These are phyloP conservation scores for Meriones unguiculatus DNA, from an alignment of 2,113 vertebrate genomes.

Conservation along the genomic window DNA sequence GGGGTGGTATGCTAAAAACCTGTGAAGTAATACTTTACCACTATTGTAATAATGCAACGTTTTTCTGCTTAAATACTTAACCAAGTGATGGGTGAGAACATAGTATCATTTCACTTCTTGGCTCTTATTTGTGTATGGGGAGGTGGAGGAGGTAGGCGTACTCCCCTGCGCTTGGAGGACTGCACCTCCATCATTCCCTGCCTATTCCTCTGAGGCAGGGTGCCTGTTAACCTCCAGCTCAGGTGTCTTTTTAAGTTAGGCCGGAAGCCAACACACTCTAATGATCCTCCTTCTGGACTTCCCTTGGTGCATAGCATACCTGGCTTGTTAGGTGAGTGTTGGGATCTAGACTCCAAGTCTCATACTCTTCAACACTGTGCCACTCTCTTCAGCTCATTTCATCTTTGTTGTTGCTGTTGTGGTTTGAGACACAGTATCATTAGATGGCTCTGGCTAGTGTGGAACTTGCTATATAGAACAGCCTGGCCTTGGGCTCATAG, in stretches of 20 bases:
- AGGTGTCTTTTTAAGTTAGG: not conserved
- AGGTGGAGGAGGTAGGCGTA: not conserved
- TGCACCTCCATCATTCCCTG: not conserved
- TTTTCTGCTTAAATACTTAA: not conserved
- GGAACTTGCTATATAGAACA: not conserved
- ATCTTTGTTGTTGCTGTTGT: not conserved
- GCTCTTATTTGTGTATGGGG: too few relatives aligned
- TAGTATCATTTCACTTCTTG: not conserved
- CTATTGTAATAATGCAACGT: not conserved
- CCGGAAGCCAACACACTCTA: not conserved
- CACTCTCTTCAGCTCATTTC: not conserved
- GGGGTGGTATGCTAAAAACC: slow-evolving; percentile 18
- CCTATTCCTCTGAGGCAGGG: not conserved
- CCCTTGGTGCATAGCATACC: not conserved
- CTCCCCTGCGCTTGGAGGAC: not conserved
- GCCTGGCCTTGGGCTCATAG: not conserved
- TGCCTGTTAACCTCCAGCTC: not conserved
- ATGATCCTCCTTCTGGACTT: too few relatives aligned
- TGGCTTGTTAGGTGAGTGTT: not conserved
- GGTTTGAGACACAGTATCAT: not conserved
- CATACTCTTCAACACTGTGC: not conserved
- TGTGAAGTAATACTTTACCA: slow-evolving; percentile 13
- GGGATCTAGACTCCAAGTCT: not conserved
- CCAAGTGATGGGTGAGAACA: not conserved
- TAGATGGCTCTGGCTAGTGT: not conserved